Evolutionary conservation across 2,113 vertebrate genomes (phyloP).

Genomic region (Terrapene triunguis): DNA sequence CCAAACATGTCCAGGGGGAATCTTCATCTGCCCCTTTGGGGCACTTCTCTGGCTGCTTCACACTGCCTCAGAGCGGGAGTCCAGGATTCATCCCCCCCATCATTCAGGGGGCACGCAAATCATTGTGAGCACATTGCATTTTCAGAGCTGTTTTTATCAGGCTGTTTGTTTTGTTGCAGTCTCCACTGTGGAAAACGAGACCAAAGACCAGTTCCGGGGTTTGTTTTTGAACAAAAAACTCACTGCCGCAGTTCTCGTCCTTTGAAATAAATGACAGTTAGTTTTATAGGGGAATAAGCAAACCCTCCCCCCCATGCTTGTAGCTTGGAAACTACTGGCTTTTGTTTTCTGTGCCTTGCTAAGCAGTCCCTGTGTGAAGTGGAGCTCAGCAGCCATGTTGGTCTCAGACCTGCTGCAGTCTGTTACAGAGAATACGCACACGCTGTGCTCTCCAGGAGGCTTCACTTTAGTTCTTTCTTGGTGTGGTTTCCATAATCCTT

Average conservation of each 20-base stretch:
- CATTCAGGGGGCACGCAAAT: background rate
- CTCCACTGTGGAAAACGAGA: background rate
- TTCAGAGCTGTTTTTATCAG: background rate
- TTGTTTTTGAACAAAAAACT: background rate
- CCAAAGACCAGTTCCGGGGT: background rate
- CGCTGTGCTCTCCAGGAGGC: fast-evolving
- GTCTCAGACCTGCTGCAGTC: background rate
- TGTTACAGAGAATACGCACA: background rate
- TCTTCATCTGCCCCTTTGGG: background rate
- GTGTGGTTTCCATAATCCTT: background rate
- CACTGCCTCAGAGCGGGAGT: fast-evolving
- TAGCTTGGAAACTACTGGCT: background rate
- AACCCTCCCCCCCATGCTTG: fast-evolving
- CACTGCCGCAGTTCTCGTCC: background rate
- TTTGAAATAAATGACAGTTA: background rate
- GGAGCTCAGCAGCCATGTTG: background rate
- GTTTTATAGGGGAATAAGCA: background rate
- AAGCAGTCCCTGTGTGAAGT: background rate
- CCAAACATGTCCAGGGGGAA: background rate
- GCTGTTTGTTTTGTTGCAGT: background rate
- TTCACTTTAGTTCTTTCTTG: background rate
- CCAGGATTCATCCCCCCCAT: fast-evolving
- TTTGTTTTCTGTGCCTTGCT: background rate
- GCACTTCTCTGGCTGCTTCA: background rate
- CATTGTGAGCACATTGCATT: background rate